Conservation (phyloP, 2,113 vertebrate species). For the Conger conger region DNA sequence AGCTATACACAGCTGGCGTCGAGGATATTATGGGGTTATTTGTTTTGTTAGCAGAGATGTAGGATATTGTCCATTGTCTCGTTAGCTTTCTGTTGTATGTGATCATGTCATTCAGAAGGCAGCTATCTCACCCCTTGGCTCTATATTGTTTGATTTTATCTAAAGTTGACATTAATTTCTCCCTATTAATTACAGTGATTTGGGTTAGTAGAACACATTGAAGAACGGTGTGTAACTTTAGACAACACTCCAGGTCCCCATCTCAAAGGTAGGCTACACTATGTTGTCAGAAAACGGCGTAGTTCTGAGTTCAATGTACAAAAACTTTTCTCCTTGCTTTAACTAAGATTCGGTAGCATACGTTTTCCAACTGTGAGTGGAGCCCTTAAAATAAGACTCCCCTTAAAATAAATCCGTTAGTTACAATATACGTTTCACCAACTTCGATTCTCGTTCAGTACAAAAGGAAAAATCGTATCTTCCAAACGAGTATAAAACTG, state of each 20-base stretch:
- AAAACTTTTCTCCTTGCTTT: too few species aligned
- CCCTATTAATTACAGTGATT: not conserved
- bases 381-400: too few species aligned
- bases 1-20: not conserved
- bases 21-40: not conserved
- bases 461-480: not conserved
- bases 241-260: not conserved
- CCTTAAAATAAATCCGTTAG: not conserved
- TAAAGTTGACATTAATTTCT: not conserved
- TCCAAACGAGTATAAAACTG: not conserved
- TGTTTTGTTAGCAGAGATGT: not conserved
- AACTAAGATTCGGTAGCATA: too few species aligned
- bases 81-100: not conserved
- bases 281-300: too few species aligned
- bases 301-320: too few species aligned
- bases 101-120: not conserved
- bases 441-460: not conserved
- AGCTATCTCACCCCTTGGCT: not conserved
- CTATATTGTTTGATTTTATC: not conserved
- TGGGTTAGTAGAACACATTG: not conserved
- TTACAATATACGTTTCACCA: not conserved
- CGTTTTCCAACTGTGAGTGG: too few species aligned
- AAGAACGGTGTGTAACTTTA: constrained; percentile 2
- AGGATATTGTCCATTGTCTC: too few species aligned
- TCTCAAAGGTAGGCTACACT: not conserved